Conservation (phyloP, 2,797 vertebrate genomes). For the Semotilus atromaculatus region DNA sequence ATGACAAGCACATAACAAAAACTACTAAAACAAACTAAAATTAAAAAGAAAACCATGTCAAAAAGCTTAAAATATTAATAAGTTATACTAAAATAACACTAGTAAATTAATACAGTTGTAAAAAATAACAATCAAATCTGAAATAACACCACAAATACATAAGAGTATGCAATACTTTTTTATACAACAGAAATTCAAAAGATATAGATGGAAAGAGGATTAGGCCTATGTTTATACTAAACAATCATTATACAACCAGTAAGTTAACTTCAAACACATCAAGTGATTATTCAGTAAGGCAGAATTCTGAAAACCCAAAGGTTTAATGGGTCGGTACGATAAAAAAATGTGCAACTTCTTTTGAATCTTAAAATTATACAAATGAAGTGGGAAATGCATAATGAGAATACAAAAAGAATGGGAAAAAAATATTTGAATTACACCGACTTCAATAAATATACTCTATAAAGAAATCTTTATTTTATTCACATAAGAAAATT, state of each 20-base stretch:
- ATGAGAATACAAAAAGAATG: not conserved
- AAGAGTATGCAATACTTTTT: not conserved
- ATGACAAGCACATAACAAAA: not conserved
- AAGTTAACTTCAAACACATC: not conserved
- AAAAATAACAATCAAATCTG: not conserved
- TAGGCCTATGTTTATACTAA: constrained; percentile 13
- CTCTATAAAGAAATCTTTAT: not conserved
- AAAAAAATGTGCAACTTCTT: not conserved
- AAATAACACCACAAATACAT: not conserved
- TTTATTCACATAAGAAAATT: not conserved
- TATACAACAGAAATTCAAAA: not conserved
- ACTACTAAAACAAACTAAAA: not conserved
- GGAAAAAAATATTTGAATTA: not conserved
- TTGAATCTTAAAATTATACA: not conserved
- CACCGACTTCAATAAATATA: not conserved
- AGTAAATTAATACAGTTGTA: not conserved
- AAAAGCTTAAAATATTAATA: not conserved
- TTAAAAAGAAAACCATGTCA: not conserved
- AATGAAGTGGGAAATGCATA: not conserved
- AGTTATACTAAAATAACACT: not conserved
- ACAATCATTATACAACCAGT: not conserved
- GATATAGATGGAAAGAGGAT: not conserved
- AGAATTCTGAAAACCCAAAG: not conserved
- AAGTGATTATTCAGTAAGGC: not conserved
- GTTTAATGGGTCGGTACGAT: not conserved